Evolutionary conservation across 2,113 vertebrate species (phyloP).

Genomic region (Microcebus griseorufus): DNA sequence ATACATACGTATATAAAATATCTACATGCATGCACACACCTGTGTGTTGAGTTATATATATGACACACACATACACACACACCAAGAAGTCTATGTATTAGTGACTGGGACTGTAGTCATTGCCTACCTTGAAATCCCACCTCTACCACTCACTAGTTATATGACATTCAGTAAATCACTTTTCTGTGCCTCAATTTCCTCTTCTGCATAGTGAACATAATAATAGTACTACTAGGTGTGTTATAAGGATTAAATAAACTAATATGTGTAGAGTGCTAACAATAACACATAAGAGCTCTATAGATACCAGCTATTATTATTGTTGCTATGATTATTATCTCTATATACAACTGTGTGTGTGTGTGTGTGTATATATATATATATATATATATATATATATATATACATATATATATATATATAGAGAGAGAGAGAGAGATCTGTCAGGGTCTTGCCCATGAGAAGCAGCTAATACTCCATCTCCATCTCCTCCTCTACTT

Average conservation of each 20-base stretch:
- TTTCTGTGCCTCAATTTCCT: conserved; percentile 28
- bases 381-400: background rate
- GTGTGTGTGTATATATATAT: background rate
- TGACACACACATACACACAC: background rate
- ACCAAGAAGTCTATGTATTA: background rate
- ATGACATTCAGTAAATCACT: background rate
- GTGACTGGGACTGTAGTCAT: background rate
- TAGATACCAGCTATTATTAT: background rate
- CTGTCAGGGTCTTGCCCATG: background rate
- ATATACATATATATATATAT: background rate
- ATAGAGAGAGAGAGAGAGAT: background rate
- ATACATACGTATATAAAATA: background rate
- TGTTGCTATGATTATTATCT: background rate
- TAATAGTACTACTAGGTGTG: background rate
- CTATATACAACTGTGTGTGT: background rate
- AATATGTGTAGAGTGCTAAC: background rate
- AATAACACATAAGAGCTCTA: background rate
- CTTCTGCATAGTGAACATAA: background rate
- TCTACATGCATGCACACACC: background rate
- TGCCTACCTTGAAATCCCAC: background rate
- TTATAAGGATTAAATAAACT: conserved; percentile 24
- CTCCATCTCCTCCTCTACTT: background rate
- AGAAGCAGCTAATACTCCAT: background rate
- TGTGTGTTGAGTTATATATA: background rate
- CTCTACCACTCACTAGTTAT: background rate